phyloP scores from a whole-genome alignment of 2,113 vertebrate genomes.

The Hypocryptadius cinnamomeus region DNA sequence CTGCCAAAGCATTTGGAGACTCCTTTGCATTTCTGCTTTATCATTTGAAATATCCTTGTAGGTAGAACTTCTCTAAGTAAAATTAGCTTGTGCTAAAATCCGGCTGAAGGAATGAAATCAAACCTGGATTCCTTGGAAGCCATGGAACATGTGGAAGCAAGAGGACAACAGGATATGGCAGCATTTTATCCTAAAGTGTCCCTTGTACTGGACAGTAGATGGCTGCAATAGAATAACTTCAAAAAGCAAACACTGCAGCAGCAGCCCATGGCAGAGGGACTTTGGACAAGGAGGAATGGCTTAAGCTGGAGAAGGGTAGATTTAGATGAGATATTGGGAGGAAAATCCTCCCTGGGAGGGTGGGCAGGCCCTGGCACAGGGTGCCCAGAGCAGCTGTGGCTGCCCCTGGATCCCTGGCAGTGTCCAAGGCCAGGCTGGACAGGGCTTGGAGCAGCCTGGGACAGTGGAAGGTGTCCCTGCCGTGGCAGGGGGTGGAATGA shows the following conservation, averaged over 20 bases:
- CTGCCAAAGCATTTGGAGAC: not conserved
- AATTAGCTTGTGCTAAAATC: not conserved
- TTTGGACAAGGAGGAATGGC: not conserved
- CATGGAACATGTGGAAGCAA: not conserved
- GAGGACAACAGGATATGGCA: not conserved
- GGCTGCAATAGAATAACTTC: not conserved
- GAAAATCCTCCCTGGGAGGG: not conserved
- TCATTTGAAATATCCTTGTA: not conserved
- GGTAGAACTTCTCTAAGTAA: not conserved
- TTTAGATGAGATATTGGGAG: not conserved
- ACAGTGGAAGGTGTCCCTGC: not conserved
- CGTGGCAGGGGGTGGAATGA: accelerated
- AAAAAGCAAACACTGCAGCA: not conserved
- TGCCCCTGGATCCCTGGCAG: not conserved
- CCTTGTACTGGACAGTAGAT: not conserved
- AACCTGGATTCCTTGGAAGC: not conserved
- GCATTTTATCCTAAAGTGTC: not conserved
- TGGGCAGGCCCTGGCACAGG: not conserved
- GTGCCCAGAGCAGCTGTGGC: not conserved
- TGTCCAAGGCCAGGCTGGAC: not conserved
- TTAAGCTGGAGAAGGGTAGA: not conserved
- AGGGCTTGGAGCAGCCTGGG: not conserved
- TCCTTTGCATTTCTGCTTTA: not conserved
- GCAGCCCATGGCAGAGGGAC: not conserved
- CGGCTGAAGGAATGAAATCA: not conserved